Base-by-base conservation (phyloP, 2,797 vertebrate species). In the Eulemur albifrons region DNA sequence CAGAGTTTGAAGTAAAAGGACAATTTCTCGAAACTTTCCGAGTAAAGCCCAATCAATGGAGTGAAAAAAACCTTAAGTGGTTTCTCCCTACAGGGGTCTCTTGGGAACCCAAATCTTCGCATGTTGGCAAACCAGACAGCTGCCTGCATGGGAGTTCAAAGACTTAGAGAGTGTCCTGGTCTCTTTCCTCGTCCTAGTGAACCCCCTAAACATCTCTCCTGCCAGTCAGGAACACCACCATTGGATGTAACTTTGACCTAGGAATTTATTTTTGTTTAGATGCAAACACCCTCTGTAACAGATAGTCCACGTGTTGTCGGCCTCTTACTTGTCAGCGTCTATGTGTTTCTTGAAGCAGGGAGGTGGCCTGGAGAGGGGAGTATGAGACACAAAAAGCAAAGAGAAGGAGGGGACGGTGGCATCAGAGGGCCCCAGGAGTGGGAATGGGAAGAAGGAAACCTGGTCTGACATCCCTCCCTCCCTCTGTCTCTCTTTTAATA, bases 1-100 rank as follows among this genome's bases (percentile, higher is more conserved):
- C 32, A 0, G n/a, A 67, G 20, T 89, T 77, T 88, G 45, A 92
- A 81, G 40, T 75, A 70, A 90, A 97, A 79, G 45, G 1, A 93
- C 4, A 54, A 52, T 23, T 82, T 77, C 84, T 90, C 45, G 14
- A 92, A 95, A 84, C 18, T n/a, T 82, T 77, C 54, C 82, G 72
- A 52, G 50, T 43, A 77, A 92, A 90, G 70, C 1, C 18, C 54
- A 85, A 20, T 23, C 57, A 77, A 32, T 0, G 45, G 48, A 72
- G 35, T 84, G 20, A 54, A 88, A 77, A 79, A 75, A 20, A 5
- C 52, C 57, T 27, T 35, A 59, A 35, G 54, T 84, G 21, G 4
- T 70, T 73, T 93, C 76, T 48, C 48, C 81, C 67, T 35, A 2
- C n/a, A 17, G 61, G 12, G 0, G 3, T 90, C 77, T 88, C 79